These are phyloP conservation scores for Amiota communis DNA, from an alignment of 2,888 invertebrate species.

Conservation along the genomic window DNA sequence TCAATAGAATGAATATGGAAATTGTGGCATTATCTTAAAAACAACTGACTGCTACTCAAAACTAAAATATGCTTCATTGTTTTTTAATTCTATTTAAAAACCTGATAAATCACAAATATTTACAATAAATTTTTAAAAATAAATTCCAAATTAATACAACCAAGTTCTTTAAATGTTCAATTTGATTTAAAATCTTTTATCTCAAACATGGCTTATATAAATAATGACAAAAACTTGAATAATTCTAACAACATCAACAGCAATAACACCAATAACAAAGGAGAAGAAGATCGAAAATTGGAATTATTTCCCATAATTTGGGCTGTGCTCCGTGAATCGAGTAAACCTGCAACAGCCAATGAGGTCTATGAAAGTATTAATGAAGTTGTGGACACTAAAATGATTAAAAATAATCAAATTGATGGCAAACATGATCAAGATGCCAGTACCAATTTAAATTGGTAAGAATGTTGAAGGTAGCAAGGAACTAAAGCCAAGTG, in stretches of 20 bases:
- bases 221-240: not conserved
- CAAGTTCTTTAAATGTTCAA: not conserved
- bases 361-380: slow-evolving; percentile 9
- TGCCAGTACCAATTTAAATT: too few relatives aligned
- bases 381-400: not conserved
- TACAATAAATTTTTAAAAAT: slow-evolving; percentile 36
- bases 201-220: not conserved
- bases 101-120: slow-evolving; percentile 29
- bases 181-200: not conserved
- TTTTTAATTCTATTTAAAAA: too few relatives aligned
- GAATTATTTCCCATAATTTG: not conserved
- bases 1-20: too few relatives aligned
- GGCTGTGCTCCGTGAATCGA: slow-evolving; percentile 1
- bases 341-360: not conserved
- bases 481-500: too few relatives aligned
- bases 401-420: too few relatives aligned
- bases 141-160: too few relatives aligned
- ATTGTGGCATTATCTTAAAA: too few relatives aligned
- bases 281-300: not conserved
- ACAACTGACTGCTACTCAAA: too few relatives aligned
- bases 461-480: too few relatives aligned
- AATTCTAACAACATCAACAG: not conserved
- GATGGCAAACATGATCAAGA: too few relatives aligned
- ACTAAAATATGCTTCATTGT: too few relatives aligned
- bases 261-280: not conserved